Evolutionary conservation across 1,140 invertebrate species (phyloP), one percentile per base, ranked within the genome.

Genomic region (Aphidius gifuensis): DNA sequence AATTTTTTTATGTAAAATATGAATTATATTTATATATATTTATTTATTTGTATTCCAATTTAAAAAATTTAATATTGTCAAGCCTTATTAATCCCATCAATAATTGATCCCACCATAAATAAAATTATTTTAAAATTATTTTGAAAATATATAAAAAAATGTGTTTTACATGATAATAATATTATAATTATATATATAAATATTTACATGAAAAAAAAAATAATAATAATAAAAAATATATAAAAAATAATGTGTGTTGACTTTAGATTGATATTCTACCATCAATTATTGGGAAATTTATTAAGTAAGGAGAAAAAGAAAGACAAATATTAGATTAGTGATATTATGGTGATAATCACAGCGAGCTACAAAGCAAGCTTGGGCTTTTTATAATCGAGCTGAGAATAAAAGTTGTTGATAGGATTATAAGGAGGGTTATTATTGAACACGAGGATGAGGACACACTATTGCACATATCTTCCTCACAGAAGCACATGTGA

Each of bases 401-500:
- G 46, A 80, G 64, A 71, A 77, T 61, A 62, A 78, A 69, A 71
- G 78, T 70, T 58, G 64, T 70, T 58, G 72, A 70, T 21, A 79
- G 73, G 71, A 78, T 53, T n/a, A 74, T 70, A 64, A 80, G 68
- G 23, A 68, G 67, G 60, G 61, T 54, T 59, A 72, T 72, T 73
- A 72, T 76, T 64, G 71, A 71, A 61, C 69, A 68, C 56, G 76
- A 71, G 74, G 71, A 77, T 50, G 72, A 69, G 69, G 79, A 72
- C 58, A 83, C 84, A 66, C 79, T 78, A 82, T 96, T 97, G 85
- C 93, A 97, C 88, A 92, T 91, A 85, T 96, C 93, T 84, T 93
- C 92, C 86, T 96, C 93, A 87, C 94, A 97, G 86, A 96, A 96
- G 86, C 94, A 96, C 93, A 96, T 96, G 86, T 96, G 92, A 83